Conservation (phyloP, 2,888 invertebrate genomes). For the Ypsolopha scabrella region DNA sequence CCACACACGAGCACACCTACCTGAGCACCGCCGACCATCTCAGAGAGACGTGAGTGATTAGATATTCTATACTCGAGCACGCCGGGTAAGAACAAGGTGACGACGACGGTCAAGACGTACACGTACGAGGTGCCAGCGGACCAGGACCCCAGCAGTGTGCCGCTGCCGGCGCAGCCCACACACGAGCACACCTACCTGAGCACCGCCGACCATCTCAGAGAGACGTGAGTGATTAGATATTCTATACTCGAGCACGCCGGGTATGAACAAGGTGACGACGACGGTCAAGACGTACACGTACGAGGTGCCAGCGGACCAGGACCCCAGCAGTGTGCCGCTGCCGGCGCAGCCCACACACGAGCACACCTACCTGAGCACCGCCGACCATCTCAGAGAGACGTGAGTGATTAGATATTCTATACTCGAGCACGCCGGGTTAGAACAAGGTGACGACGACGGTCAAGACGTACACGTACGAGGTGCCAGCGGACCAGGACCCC, state of each 20-base stretch:
- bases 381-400: neutral
- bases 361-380: constrained; percentile 29
- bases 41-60: no score
- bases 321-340: constrained; percentile 58
- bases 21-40: constrained; percentile 16
- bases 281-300: constrained; percentile 87
- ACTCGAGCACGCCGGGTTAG: constrained; percentile 67
- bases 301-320: constrained; percentile 79
- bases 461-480: constrained; percentile 87
- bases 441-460: constrained; percentile 82
- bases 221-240: no score
- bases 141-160: constrained; percentile 62
- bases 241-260: constrained; percentile 58
- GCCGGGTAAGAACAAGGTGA: constrained; percentile 79
- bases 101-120: constrained; percentile 83
- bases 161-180: constrained; percentile 30
- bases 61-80: constrained; percentile 39
- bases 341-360: constrained; percentile 24
- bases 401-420: no score
- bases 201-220: constrained; percentile 2
- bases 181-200: constrained; percentile 32
- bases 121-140: constrained; percentile 85
- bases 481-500: constrained; percentile 75
- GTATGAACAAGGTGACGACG: constrained; percentile 80
- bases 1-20: constrained; percentile 26